Evolutionary conservation across 2,888 invertebrate genomes (phyloP).

Genomic region (Mythimna albipuncta): DNA sequence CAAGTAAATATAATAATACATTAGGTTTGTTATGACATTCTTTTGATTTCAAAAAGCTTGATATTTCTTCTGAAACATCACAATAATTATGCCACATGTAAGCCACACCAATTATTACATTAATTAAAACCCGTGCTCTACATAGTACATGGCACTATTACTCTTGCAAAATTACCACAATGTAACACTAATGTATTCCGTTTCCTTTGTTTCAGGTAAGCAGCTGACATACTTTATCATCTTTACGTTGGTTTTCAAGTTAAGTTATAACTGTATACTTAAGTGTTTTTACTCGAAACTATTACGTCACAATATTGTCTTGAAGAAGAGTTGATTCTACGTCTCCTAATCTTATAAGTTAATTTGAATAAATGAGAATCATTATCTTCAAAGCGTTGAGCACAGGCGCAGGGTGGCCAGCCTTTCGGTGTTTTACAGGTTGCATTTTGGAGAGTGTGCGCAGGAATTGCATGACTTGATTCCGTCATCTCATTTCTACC

Average conservation of each 20-base stretch:
- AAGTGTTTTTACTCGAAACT: conserved; percentile 9
- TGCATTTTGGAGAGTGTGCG: no score
- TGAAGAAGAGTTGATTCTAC: background rate
- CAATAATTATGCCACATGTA: background rate
- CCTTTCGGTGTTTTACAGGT: no score
- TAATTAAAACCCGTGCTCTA: conserved; percentile 18
- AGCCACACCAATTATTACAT: conserved; percentile 12
- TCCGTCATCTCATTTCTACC: no score
- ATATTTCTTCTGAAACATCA: background rate
- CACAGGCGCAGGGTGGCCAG: no score
- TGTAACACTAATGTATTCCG: conserved; percentile 36
- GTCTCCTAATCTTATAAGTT: background rate
- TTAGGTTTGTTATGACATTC: background rate
- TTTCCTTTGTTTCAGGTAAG: conserved; percentile 58
- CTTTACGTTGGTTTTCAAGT: conserved; percentile 27
- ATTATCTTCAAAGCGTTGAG: no score
- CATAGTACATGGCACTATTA: conserved; percentile 14
- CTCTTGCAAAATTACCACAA: conserved; percentile 32
- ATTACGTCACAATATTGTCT: background rate
- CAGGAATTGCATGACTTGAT: no score
- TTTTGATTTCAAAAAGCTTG: background rate
- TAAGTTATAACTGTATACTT: conserved; percentile 10
- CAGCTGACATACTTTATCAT: conserved; percentile 37
- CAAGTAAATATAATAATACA: no score
- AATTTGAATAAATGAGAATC: background rate